These are phyloP conservation scores for Pavo muticus DNA, from an alignment of 2,113 vertebrate genomes.

Conservation along the genomic window DNA sequence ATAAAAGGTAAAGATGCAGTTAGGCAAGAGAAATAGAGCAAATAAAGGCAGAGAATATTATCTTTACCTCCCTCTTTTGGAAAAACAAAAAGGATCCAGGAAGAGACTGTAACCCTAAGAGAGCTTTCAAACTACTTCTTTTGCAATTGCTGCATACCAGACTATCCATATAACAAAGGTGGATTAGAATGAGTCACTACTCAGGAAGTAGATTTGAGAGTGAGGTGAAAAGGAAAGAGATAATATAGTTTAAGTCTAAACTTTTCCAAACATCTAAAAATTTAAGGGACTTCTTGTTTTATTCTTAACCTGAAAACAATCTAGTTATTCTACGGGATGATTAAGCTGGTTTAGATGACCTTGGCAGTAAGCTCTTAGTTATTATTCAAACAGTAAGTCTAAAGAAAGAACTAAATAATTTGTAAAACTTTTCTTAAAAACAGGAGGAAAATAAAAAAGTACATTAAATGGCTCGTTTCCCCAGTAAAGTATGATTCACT, in stretches of 20 bases:
- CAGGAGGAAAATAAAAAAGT: neutral
- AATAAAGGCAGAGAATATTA: neutral
- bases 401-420: neutral
- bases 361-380: neutral
- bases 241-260: neutral
- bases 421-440: neutral
- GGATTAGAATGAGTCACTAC: neutral
- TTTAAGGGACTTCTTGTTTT: neutral
- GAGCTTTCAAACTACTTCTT: neutral
- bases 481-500: neutral
- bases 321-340: neutral
- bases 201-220: neutral
- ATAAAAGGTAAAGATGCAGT: neutral
- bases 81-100: neutral
- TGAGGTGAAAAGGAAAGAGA: neutral
- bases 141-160: neutral
- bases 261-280: neutral
- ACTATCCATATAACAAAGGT: neutral
- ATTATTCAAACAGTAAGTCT: neutral
- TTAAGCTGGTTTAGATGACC: neutral
- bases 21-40: neutral
- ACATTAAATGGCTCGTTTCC: neutral
- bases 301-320: neutral
- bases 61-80: neutral
- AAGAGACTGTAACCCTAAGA: neutral